Percentiles rank a stretch among this genome's conserved stretches.
Evolutionary conservation across 2,888 invertebrate genomes (phyloP).

Genomic region (Pandemis cinnamomeana): DNA sequence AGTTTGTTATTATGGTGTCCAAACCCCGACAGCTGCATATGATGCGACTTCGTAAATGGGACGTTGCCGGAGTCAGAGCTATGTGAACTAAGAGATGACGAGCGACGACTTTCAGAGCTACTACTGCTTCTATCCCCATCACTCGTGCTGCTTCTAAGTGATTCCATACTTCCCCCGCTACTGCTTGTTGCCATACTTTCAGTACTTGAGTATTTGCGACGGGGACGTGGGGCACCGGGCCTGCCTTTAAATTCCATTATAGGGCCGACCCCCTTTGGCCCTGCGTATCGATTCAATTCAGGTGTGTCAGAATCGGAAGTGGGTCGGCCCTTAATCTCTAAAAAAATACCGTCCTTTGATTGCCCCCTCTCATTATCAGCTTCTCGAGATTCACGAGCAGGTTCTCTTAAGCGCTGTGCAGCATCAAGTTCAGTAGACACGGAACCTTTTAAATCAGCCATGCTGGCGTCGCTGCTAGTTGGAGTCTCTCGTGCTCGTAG

Average conservation of each 20-base stretch:
- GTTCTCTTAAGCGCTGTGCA: constrained; percentile 80
- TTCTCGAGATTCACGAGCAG: constrained; percentile 84
- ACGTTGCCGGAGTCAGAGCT: constrained; percentile 91
- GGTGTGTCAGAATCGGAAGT: constrained; percentile 84
- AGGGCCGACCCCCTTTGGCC: constrained; percentile 84
- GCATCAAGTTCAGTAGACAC: constrained; percentile 76
- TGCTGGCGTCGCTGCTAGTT: constrained; percentile 86
- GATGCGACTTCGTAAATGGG: constrained; percentile 84
- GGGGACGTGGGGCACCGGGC: constrained; percentile 79
- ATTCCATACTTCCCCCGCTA: constrained; percentile 95
- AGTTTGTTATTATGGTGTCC: constrained; percentile 90
- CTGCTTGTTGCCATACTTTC: constrained; percentile 95
- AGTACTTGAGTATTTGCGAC: constrained; percentile 89
- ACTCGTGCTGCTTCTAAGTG: constrained; percentile 93
- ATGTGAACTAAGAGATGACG: constrained; percentile 93
- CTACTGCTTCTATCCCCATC: constrained; percentile 94
- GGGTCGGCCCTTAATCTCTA: constrained; percentile 90
- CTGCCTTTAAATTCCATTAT: constrained; percentile 87
- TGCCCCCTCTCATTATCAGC: constrained; percentile 89
- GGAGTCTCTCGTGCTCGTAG: constrained; percentile 86
- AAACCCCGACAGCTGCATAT: constrained; percentile 87
- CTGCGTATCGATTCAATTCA: constrained; percentile 82
- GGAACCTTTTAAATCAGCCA: constrained; percentile 86
- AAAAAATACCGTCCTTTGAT: constrained; percentile 88
- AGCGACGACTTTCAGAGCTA: constrained; percentile 93